Base-by-base conservation (phyloP, 2,113 vertebrate genomes). In the Panthera tigris region DNA sequence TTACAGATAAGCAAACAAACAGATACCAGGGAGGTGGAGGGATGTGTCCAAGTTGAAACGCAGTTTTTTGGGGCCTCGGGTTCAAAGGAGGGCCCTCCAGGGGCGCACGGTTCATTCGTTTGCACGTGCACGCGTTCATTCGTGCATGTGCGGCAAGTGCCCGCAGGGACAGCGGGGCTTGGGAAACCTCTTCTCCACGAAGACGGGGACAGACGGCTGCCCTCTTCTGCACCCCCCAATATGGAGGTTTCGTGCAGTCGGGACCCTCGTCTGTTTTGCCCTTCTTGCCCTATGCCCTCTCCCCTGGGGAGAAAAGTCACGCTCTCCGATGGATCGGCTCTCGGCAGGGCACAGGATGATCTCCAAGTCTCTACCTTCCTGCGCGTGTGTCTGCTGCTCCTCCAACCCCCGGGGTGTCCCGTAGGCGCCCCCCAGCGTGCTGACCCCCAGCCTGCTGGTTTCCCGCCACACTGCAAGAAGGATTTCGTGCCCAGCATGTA, bases 401-500 rank as follows among this genome's bases (percentile, higher is more conserved):
- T 4, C 0, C 4, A 19, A 3, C 31, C 11, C 15, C 23, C 2
- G 31, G 31, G n/a, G 2, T 3, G 3, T 45, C 33, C 76, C 0
- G 33, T 11, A 16, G 39, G 25, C 3, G 1, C 12, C 23, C n/a
- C 4, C 14, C 10, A 5, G 2, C 1, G 0, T 19, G 57, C 1
- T 2, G 61, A 12, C 23, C 1, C 39, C 3, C 25, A 27, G 13
- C 41, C 16, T 36, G 5, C 5, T 8, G 1, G 48, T 1, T 10
- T 3, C 15, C 23, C 19, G 12, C 36, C 36, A 19, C 31, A 3
- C 19, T 36, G 0, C 4, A 2, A 12, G 21, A 61, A 41, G 63
- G 23, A 1, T 14, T 33, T 10, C 5, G 39, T 0, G 18, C 39
- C 29, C 0, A 27, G 63, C 18, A 0, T 1, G 52, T 1, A 52